Conservation (phyloP, 2,888 invertebrate genomes). For the Chaetogeoica ovagalla region DNA sequence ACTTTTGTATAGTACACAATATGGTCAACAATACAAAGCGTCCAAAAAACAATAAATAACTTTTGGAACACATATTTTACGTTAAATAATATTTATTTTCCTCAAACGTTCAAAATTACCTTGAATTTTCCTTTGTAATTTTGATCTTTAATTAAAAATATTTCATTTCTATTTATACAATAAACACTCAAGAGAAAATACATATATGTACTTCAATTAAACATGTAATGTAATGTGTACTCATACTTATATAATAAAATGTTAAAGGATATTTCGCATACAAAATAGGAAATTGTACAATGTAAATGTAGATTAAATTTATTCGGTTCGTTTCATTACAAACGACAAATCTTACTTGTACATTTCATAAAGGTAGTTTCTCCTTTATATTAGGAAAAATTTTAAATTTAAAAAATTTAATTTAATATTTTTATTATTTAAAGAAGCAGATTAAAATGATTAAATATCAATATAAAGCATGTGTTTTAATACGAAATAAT, state of each 20-base stretch:
- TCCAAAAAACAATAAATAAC: slow-evolving; percentile 13
- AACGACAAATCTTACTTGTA: too few species aligned
- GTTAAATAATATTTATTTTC: background rate
- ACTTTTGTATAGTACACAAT: background rate
- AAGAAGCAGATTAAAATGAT: too few species aligned
- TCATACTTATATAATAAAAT: background rate
- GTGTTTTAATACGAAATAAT: too few species aligned
- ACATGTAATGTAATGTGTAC: background rate
- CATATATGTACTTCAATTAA: background rate
- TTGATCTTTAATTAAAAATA: background rate
- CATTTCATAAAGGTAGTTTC: too few species aligned
- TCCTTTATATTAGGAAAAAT: too few species aligned
- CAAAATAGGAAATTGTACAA: too few species aligned
- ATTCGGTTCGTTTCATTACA: too few species aligned
- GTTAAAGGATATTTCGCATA: too few species aligned
- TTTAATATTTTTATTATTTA: too few species aligned
- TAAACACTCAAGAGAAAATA: background rate
- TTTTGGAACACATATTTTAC: background rate
- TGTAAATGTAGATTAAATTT: too few species aligned
- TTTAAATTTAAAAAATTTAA: too few species aligned
- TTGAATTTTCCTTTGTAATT: background rate
- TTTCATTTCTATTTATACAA: background rate
- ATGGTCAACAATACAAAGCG: background rate
- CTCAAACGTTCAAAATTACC: background rate
- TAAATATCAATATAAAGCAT: too few species aligned